Conservation (phyloP, 2,113 vertebrate species). For the Antechinus flavipes region DNA sequence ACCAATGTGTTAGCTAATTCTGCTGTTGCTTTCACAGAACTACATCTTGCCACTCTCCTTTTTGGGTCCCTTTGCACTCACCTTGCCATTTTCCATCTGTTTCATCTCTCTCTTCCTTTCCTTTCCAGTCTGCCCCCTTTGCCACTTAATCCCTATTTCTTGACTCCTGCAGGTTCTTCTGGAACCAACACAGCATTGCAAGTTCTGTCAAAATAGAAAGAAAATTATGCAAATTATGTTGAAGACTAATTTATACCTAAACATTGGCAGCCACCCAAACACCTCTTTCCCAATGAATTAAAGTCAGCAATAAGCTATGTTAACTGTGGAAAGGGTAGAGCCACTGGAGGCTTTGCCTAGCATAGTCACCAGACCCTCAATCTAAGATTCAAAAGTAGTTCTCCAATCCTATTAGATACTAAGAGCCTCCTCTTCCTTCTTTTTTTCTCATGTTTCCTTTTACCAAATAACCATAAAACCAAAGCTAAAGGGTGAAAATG, state of each 20-base stretch:
- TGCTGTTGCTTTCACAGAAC: not conserved
- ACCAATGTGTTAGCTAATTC: not conserved
- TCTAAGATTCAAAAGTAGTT: not conserved
- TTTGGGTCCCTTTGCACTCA: not conserved
- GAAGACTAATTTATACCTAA: conserved; percentile 45
- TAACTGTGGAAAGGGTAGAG: not conserved
- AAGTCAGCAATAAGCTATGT: conserved; percentile 28
- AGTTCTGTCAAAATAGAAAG: conserved; percentile 50
- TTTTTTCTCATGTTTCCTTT: not conserved
- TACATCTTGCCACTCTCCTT: not conserved
- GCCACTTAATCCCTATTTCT: not conserved
- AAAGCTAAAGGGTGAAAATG: not conserved
- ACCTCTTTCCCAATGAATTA: conserved; percentile 39
- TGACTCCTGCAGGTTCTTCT: conserved; percentile 1
- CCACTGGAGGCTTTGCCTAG: not conserved
- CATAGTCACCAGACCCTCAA: not conserved
- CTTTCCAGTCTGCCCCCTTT: not conserved
- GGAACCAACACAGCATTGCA: conserved; percentile 17
- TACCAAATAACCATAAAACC: not conserved
- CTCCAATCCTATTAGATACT: not conserved
- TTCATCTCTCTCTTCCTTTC: not conserved
- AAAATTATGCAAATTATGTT: conserved; percentile 42
- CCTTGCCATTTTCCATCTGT: not conserved
- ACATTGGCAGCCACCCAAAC: conserved; percentile 36
- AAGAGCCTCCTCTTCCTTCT: not conserved